phyloP scores from a whole-genome alignment of 2,888 invertebrate genomes.

The Yponomeuta plumbellus region DNA sequence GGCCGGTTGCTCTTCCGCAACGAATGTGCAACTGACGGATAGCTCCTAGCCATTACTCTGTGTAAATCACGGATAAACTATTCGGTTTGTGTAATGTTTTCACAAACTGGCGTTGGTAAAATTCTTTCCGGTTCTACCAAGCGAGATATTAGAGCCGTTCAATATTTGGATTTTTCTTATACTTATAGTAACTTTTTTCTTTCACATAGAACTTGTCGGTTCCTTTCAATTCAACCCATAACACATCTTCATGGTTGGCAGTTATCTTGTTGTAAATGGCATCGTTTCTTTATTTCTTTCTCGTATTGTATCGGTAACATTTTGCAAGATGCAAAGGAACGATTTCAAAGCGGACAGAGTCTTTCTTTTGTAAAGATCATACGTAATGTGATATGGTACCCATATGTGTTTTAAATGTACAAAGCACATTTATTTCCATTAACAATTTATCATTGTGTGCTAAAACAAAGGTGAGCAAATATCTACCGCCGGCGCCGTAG shows the following conservation, averaged over 20 bases:
- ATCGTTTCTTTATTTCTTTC: too few relatives aligned
- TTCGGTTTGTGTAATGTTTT: background rate
- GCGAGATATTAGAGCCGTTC: too few relatives aligned
- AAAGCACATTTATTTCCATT: too few relatives aligned
- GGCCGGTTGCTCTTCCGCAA: slow-evolving; percentile 2
- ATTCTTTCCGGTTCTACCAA: background rate
- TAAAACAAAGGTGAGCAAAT: too few relatives aligned
- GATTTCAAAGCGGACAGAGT: background rate
- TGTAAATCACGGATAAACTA: background rate
- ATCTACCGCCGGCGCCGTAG: too few relatives aligned
- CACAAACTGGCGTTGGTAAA: background rate
- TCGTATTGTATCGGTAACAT: background rate
- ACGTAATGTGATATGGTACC: background rate
- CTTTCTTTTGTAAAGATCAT: background rate
- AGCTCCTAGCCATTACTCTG: background rate
- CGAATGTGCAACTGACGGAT: background rate
- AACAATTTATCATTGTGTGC: too few relatives aligned
- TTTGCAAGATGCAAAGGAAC: background rate
- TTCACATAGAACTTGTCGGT: too few relatives aligned
- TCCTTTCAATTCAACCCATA: too few relatives aligned
- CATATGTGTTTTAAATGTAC: background rate
- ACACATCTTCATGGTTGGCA: too few relatives aligned
- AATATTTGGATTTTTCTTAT: too few relatives aligned
- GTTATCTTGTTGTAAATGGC: too few relatives aligned
- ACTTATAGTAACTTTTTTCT: too few relatives aligned